These are phyloP conservation scores for Aspidiotus destructor DNA, from an alignment of 2,888 invertebrate species.

Conservation along the genomic window DNA sequence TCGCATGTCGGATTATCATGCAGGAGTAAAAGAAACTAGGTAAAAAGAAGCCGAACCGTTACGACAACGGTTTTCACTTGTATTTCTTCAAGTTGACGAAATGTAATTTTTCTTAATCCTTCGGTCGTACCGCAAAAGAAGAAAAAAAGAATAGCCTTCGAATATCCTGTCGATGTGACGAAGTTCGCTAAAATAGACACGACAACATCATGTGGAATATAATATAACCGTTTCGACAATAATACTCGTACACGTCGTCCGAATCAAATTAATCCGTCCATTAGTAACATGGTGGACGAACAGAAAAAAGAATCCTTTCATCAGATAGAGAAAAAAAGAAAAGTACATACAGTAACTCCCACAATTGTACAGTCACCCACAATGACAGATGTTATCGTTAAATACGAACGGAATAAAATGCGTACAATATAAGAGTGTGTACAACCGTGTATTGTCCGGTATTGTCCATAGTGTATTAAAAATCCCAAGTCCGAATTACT, in stretches of 20 bases:
- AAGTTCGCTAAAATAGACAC: too few relatives aligned
- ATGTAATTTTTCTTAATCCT: constrained; percentile 10
- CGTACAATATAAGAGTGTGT: not conserved
- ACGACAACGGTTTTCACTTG: not conserved
- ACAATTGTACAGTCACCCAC: constrained; percentile 26
- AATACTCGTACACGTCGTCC: not conserved
- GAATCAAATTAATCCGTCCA: not conserved
- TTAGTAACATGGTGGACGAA: not conserved
- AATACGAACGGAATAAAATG: constrained; percentile 30
- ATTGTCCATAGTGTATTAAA: constrained; percentile 29
- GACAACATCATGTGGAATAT: not conserved
- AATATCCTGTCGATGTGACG: too few relatives aligned
- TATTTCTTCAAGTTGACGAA: not conserved
- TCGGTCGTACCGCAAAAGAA: constrained; percentile 4
- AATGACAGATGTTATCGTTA: constrained; percentile 28
- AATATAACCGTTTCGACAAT: not conserved
- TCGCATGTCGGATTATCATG: too few relatives aligned
- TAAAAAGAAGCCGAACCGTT: not conserved
- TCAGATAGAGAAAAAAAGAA: constrained; percentile 7
- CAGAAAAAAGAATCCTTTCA: constrained; percentile 26
- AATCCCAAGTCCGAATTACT: constrained; percentile 27
- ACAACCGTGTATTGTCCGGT: constrained; percentile 28
- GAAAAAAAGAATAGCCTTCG: not conserved
- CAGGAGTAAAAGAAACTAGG: too few relatives aligned
- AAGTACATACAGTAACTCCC: constrained; percentile 23